These are phyloP conservation scores for Ranitomeya variabilis DNA, from an alignment of 2,113 vertebrate genomes.

Conservation along the genomic window DNA sequence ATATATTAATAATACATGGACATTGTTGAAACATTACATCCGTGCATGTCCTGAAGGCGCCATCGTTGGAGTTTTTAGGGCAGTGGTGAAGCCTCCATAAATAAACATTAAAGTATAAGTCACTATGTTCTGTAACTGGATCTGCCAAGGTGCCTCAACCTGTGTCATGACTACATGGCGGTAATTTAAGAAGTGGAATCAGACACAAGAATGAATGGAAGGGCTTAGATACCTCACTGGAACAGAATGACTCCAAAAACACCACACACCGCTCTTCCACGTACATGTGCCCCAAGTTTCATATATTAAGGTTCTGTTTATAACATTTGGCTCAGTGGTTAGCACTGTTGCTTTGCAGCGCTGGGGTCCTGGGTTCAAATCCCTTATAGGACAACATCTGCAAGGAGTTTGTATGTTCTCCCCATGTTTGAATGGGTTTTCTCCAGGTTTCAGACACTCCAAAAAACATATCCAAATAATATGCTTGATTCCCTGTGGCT, in stretches of 20 bases:
- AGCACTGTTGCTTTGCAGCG: too few species aligned
- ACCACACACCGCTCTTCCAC: neutral
- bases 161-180: neutral
- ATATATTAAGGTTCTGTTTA: neutral
- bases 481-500: too few species aligned
- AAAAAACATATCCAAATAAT: too few species aligned
- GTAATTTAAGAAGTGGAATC: neutral
- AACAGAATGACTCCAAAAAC: neutral
- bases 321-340: neutral
- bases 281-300: neutral
- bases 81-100: neutral
- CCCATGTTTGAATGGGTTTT: too few species aligned
- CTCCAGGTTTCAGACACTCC: too few species aligned
- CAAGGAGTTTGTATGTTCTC: too few species aligned
- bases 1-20: neutral
- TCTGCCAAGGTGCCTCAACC: neutral
- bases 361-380: too few species aligned
- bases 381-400: too few species aligned
- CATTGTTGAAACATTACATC: neutral
- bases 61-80: neutral
- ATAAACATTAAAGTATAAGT: neutral
- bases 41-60: neutral
- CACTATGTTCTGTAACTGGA: slow-evolving; percentile 15
- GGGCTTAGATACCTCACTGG: neutral
- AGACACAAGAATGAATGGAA: neutral